These are phyloP conservation scores for Mus spicilegus DNA, from an alignment of 2,113 vertebrate species.

Conservation along the genomic window DNA sequence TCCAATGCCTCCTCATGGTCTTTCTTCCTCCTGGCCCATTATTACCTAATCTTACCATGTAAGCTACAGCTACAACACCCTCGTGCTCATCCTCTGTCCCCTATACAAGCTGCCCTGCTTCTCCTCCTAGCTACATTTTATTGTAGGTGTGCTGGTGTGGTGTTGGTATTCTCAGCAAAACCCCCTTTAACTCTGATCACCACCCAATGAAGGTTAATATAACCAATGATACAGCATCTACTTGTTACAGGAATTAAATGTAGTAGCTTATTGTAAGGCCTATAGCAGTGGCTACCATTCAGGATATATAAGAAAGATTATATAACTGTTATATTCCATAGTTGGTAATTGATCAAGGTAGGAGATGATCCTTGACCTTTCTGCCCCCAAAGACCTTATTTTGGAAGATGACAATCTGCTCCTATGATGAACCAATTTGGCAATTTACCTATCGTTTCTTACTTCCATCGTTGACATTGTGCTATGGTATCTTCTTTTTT, in stretches of 20 bases:
- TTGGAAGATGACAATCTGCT: background rate
- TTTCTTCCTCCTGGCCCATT: too few relatives aligned
- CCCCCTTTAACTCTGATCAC: background rate
- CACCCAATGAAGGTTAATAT: background rate
- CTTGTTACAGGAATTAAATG: background rate
- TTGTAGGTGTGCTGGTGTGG: accelerated
- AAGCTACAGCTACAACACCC: background rate
- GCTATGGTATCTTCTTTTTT: background rate
- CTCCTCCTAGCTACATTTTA: background rate
- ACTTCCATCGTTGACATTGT: background rate
- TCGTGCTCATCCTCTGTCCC: accelerated
- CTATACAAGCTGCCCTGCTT: too few relatives aligned
- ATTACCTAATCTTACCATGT: too few relatives aligned
- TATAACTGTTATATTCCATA: background rate
- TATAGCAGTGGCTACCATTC: background rate
- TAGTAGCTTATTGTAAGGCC: background rate
- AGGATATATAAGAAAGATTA: background rate
- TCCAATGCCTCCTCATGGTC: background rate
- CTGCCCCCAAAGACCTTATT: background rate
- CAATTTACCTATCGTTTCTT: background rate
- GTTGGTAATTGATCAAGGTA: background rate
- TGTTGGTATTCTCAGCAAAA: background rate
- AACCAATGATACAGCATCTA: background rate
- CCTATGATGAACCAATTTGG: background rate
- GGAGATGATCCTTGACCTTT: background rate